Evolutionary conservation across 2,113 vertebrate species (phyloP).

Genomic region (Nothocercus nigrocapillus): DNA sequence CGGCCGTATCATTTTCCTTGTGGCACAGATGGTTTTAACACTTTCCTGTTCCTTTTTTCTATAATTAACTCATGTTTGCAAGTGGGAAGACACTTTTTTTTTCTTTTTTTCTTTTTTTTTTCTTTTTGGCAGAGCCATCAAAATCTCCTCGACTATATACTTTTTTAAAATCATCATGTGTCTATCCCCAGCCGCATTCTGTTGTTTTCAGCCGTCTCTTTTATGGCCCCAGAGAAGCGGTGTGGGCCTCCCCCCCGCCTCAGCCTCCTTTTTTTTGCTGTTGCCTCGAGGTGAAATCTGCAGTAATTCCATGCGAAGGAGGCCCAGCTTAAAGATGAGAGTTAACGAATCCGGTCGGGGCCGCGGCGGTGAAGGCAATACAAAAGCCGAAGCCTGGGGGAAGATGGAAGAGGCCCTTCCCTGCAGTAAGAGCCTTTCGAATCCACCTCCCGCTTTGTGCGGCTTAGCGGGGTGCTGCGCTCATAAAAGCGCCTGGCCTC

Average conservation of each 20-base stretch:
- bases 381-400: slow-evolving; percentile 69
- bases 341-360: slow-evolving; percentile 59
- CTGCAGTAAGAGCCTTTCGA: slow-evolving; percentile 54
- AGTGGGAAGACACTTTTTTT: slow-evolving; percentile 56
- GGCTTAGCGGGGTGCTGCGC: slow-evolving; percentile 66
- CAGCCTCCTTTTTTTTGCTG: background rate
- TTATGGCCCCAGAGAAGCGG: slow-evolving; percentile 14
- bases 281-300: slow-evolving; percentile 70
- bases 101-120: slow-evolving; percentile 50
- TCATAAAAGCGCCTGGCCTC: slow-evolving; percentile 52
- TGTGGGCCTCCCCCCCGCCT: background rate
- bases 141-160: slow-evolving; percentile 23
- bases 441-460: slow-evolving; percentile 59
- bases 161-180: slow-evolving; percentile 47
- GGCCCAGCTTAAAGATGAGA: slow-evolving; percentile 57
- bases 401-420: slow-evolving; percentile 53
- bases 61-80: slow-evolving; percentile 60
- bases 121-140: slow-evolving; percentile 45
- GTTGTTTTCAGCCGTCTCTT: slow-evolving; percentile 62
- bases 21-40: slow-evolving; percentile 63
- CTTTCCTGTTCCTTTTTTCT: slow-evolving; percentile 52
- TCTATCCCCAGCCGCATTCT: slow-evolving; percentile 35
- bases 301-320: slow-evolving; percentile 59
- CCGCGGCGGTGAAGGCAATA: slow-evolving; percentile 31
- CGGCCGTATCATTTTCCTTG: slow-evolving; percentile 42